Conservation (phyloP, 2,113 vertebrate genomes). For the Meles meles region DNA sequence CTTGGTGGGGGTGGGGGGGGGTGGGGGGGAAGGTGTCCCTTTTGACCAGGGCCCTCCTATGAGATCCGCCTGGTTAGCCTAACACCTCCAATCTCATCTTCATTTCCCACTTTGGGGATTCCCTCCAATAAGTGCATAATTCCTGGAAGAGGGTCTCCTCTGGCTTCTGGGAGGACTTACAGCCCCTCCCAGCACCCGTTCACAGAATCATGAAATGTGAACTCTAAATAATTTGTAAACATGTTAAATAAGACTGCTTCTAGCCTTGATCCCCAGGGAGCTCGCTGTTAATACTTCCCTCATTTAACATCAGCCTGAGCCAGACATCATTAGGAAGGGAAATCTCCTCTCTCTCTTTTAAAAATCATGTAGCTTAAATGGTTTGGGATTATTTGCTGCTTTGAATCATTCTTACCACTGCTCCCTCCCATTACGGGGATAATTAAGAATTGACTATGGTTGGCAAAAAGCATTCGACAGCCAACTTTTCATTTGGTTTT, state of each 20-base stretch:
- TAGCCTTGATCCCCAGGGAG: conserved; percentile 62
- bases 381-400: conserved; percentile 68
- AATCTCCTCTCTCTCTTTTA: conserved; percentile 63
- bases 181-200: not conserved
- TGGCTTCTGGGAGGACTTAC: not conserved
- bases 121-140: not conserved
- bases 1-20: not conserved
- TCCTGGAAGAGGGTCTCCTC: not conserved
- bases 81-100: not conserved
- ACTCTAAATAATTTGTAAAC: conserved; percentile 73
- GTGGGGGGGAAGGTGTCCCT: not conserved
- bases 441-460: conserved; percentile 72
- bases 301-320: conserved; percentile 68
- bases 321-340: conserved; percentile 74
- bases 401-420: conserved; percentile 62
- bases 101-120: not conserved
- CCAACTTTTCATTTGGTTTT: conserved; percentile 73
- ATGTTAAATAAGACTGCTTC: conserved; percentile 65
- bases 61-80: not conserved
- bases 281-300: conserved; percentile 63
- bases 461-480: conserved; percentile 63
- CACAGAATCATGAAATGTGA: conserved; percentile 63
- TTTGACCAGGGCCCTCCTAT: not conserved
- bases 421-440: conserved; percentile 65
- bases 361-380: conserved; percentile 75